Base-by-base conservation (phyloP, 2,888 invertebrate species). In the Mactromeris polynyma region DNA sequence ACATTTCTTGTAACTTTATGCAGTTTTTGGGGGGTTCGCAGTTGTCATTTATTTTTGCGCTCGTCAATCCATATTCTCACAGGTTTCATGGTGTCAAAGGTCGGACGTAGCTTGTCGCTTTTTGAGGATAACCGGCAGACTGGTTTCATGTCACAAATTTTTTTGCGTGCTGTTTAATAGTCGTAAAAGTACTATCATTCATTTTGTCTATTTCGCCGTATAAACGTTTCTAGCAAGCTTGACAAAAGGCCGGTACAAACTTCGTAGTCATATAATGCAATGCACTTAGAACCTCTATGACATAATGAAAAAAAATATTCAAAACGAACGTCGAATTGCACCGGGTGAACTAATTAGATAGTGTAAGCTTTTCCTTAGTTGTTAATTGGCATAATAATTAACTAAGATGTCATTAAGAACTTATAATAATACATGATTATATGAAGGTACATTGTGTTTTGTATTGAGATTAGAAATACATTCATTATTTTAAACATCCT, bases 1-100 rank as follows among this genome's bases (percentile, higher is more conserved):
- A 33, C 31, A 33, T 73, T 73, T 73, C 36, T 26, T 73, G 19
- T 73, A 36, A 73, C 33, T 33, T 11, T 73, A 73, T 36, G 36
- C 36, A 73, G 17, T 73, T 73, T 73, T 73, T 73, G 7, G 73
- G 73, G 73, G 73, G 58, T n/a, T 73, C 36, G 73, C 17, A 73
- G 33, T 36, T 73, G 73, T 73, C 73, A 73, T 73, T 36, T 33
- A 36, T 33, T 73, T 73, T 73, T 73, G 36, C 36, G 33, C 36
- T 73, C 31, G 73, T 73, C 36, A 36, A 73, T 73, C 36, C 73
- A 73, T 73, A 73, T 73, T 73, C 73, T 73, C 73, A 73, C 73
- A 33, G 36, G 73, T 73, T 33, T 73, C 73, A 33, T 36, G 36
- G 73, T 73, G 73, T 73, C 73, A 73, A 73, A 73, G 73, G 73